Conservation (phyloP, 1,140 invertebrate genomes). For the Amyelois transitella region DNA sequence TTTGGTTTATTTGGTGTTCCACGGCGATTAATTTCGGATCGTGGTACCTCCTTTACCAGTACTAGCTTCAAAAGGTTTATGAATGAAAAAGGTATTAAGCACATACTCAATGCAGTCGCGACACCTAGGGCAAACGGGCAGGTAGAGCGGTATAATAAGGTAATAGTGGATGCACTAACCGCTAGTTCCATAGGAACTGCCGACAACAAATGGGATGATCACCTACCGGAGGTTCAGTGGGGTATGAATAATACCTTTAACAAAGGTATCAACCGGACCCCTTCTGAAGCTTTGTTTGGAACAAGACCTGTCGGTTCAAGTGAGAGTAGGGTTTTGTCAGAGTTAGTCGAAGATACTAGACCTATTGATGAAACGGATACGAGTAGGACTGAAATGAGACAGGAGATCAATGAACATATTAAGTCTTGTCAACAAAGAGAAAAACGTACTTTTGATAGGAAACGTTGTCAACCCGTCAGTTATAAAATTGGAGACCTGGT, state of each 20-base stretch:
- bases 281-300: constrained; percentile 8
- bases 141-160: constrained; percentile 9
- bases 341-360: neutral
- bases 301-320: neutral
- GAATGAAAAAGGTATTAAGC: neutral
- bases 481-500: constrained; percentile 16
- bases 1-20: neutral
- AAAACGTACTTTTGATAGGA: constrained; percentile 3
- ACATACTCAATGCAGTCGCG: constrained; percentile 4
- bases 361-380: neutral
- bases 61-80: neutral
- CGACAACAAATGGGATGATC: constrained; percentile 5
- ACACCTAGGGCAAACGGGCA: constrained; percentile 8
- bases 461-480: constrained; percentile 2
- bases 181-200: neutral
- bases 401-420: neutral
- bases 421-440: neutral
- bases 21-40: neutral
- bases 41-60: neutral
- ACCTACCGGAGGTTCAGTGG: constrained; percentile 4
- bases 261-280: constrained; percentile 9
- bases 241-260: constrained; percentile 12
- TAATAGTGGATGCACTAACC: neutral
- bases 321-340: too few species aligned
- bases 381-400: neutral